Conservation (phyloP, 64 coral and sea anemone species). For the Porites australiensis region DNA sequence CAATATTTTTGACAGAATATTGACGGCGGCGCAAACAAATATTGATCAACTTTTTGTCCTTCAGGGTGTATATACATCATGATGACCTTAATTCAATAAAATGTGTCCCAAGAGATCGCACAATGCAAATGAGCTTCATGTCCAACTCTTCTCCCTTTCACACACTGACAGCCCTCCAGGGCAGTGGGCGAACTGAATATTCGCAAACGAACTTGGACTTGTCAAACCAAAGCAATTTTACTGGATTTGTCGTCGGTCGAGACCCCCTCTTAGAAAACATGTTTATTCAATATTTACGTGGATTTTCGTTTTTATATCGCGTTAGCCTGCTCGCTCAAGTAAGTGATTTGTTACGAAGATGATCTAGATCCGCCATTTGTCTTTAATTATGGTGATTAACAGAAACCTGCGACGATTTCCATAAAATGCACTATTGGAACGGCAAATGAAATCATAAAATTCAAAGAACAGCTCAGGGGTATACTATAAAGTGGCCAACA, state of each 20-base stretch:
- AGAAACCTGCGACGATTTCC: not conserved
- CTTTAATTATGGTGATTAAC: not conserved
- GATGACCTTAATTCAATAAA: not conserved
- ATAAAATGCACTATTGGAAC: no score
- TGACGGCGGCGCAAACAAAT: no score
- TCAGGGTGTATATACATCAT: not conserved
- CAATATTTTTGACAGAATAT: no score
- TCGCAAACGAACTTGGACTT: not conserved
- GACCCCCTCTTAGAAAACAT: not conserved
- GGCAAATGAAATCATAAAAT: no score
- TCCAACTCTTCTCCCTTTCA: not conserved
- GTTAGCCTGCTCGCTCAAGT: not conserved
- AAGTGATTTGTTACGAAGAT: not conserved
- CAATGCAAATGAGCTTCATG: not conserved
- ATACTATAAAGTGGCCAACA: no score
- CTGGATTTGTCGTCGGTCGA: conserved; percentile 19
- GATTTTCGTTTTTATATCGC: conserved; percentile 16
- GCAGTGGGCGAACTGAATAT: not conserved
- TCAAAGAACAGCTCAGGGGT: no score
- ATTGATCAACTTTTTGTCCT: not conserved
- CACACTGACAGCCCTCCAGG: not conserved
- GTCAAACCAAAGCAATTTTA: conserved; percentile 1
- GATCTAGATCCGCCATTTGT: not conserved
- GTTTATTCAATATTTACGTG: conserved; percentile 15
- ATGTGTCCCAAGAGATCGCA: not conserved